phyloP scores from a whole-genome alignment of 2,888 invertebrate species.

The Andrena camellia region DNA sequence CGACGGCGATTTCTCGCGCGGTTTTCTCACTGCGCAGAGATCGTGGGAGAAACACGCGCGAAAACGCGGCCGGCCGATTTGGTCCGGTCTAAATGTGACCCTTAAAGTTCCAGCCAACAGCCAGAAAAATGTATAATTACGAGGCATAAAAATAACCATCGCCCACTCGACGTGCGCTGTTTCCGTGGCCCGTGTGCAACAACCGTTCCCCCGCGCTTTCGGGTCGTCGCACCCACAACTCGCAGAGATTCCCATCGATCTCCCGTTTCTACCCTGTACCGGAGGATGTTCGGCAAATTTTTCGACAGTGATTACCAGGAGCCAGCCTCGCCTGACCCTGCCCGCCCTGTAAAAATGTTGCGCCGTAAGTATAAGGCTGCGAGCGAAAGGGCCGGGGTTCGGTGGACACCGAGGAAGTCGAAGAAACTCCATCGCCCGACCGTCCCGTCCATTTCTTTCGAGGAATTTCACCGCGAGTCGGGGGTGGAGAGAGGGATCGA shows the following conservation, averaged over 20 bases:
- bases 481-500: conserved; percentile 27
- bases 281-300: conserved; percentile 52
- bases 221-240: conserved; percentile 81
- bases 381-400: background rate
- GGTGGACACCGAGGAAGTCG: conserved; percentile 51
- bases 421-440: conserved; percentile 38
- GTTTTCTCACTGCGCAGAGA: conserved; percentile 12
- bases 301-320: conserved; percentile 69
- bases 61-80: conserved; percentile 58
- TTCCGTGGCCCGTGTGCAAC: conserved; percentile 41
- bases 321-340: conserved; percentile 49
- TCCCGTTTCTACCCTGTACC: conserved; percentile 49
- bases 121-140: conserved; percentile 84
- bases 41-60: conserved; percentile 76
- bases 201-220: conserved; percentile 56
- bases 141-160: conserved; percentile 85
- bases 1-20: background rate
- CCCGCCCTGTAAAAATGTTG: conserved; percentile 68
- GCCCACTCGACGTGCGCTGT: conserved; percentile 75
- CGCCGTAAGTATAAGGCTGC: conserved; percentile 53
- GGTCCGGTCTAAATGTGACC: conserved; percentile 76
- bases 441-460: conserved; percentile 34
- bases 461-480: conserved; percentile 57
- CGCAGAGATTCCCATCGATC: conserved; percentile 82
- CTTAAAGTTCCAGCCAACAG: conserved; percentile 76